Percentiles rank a stretch among this genome's conserved stretches.
Conservation (phyloP, 2,797 vertebrate genomes). For the Manis javanica region DNA sequence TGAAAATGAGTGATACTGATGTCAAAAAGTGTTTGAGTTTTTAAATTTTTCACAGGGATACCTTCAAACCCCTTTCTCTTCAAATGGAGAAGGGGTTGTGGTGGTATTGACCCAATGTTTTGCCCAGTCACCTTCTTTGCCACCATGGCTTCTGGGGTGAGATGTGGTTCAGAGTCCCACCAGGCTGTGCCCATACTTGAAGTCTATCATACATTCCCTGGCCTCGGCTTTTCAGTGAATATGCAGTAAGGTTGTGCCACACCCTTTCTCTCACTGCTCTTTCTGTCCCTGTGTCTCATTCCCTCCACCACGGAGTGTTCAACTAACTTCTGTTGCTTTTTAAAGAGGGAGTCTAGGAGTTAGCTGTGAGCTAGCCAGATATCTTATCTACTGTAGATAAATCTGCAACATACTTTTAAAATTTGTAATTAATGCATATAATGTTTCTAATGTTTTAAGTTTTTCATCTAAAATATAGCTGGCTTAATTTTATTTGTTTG, state of each 20-base stretch:
- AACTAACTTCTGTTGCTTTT: neutral
- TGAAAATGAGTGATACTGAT: neutral
- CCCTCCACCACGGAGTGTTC: neutral
- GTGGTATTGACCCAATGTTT: neutral
- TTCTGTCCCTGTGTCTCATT: neutral
- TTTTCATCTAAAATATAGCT: neutral
- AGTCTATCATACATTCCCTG: neutral
- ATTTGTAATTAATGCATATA: neutral
- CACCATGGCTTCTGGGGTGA: neutral
- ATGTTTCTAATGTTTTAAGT: neutral
- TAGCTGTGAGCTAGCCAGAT: neutral
- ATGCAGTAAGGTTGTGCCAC: rapidly evolving
- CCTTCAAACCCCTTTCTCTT: neutral
- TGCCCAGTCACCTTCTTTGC: rapidly evolving
- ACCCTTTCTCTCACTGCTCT: neutral
- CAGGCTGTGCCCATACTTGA: neutral
- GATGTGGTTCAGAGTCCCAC: neutral
- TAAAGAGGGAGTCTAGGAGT: neutral
- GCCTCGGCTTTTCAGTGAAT: neutral
- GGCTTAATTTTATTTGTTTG: neutral
- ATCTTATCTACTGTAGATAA: neutral
- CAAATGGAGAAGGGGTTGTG: neutral
- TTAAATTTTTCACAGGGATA: neutral
- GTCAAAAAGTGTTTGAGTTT: neutral
- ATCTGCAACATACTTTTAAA: neutral